Evolutionary conservation across 1,140 invertebrate genomes (phyloP).

Genomic region (Diorhabda carinulata): DNA sequence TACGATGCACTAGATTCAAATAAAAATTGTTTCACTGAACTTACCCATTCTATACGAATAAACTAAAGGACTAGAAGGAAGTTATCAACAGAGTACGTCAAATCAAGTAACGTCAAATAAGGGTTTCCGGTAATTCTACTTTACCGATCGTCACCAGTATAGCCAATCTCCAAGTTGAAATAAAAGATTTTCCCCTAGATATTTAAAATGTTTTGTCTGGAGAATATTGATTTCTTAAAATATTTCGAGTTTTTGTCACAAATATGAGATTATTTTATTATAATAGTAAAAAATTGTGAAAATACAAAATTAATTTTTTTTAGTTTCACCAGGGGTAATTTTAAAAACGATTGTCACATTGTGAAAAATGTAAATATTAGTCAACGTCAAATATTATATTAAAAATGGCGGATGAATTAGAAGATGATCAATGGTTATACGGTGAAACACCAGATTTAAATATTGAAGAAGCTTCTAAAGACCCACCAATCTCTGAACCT

Average conservation of each 20-base stretch:
- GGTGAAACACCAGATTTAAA: constrained; percentile 50
- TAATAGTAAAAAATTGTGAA: no score
- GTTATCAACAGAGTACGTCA: constrained; percentile 12
- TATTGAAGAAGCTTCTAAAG: constrained; percentile 33
- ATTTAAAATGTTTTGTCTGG: no score
- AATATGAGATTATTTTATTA: no score
- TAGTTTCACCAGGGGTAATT: no score
- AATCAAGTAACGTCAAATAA: background rate
- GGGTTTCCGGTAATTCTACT: constrained; percentile 1
- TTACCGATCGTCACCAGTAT: background rate
- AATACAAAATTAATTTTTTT: no score
- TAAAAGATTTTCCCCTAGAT: no score
- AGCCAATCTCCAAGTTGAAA: background rate
- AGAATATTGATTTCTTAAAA: no score
- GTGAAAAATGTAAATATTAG: background rate
- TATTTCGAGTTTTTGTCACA: no score
- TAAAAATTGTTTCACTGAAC: constrained; percentile 28
- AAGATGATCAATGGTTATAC: constrained; percentile 65
- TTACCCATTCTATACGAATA: constrained; percentile 40
- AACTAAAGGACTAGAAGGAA: constrained; percentile 31
- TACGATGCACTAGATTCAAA: constrained; percentile 33
- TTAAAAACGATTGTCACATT: background rate
- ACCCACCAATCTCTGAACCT: constrained; percentile 30
- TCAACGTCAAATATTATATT: background rate
- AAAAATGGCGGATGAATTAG: constrained; percentile 56